A percentile compares a stretch with the other conserved stretches of the same genome.
Conservation (phyloP, 2,113 vertebrate species). For the Gallinago media region DNA sequence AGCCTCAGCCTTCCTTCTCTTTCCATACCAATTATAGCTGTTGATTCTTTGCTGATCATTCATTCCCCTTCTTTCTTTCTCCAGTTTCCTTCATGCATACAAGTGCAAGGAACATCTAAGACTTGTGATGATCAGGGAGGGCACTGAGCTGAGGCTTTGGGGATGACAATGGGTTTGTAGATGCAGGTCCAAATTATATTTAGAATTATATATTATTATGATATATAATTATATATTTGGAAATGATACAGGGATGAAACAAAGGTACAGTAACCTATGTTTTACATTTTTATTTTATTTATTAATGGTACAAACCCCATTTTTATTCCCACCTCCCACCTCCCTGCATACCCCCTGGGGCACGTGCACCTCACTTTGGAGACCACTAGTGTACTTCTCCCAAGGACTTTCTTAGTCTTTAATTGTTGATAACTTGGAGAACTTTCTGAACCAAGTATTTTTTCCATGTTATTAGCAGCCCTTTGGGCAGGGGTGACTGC, state of each 20-base stretch:
- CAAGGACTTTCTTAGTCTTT: not conserved
- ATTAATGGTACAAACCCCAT: not conserved
- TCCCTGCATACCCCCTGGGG: too few species aligned
- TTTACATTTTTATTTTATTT: not conserved
- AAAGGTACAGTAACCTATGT: not conserved
- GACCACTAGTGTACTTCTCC: not conserved
- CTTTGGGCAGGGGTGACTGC: not conserved
- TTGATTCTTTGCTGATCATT: not conserved
- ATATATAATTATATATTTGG: not conserved
- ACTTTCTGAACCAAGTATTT: not conserved
- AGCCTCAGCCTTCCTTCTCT: not conserved
- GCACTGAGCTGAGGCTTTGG: not conserved
- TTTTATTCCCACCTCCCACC: not conserved
- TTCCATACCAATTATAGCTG: rapidly evolving
- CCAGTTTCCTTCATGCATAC: not conserved
- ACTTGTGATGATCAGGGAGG: not conserved
- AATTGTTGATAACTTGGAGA: not conserved
- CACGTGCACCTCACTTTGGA: not conserved
- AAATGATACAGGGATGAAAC: not conserved
- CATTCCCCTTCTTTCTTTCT: not conserved
- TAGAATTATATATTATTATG: not conserved
- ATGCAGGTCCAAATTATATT: not conserved
- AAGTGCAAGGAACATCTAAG: not conserved
- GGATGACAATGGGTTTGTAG: not conserved
- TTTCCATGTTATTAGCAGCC: not conserved